A percentile compares a stretch with the other conserved stretches of the same genome.
phyloP scores from a whole-genome alignment of 2,888 invertebrate species.

The Glomeris marginata region DNA sequence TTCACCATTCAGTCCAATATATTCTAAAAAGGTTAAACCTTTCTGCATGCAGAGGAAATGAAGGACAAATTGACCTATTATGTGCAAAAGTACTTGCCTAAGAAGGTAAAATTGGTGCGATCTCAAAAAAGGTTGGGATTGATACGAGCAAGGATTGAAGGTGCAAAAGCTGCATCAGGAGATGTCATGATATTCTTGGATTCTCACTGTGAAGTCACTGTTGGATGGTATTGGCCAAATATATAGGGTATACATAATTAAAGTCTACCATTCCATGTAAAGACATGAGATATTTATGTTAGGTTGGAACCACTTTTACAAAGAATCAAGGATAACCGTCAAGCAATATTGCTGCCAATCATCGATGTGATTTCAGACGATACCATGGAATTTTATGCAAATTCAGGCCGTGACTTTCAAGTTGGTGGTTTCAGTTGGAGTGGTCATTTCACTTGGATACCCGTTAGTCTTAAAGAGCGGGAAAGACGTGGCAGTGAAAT shows the following conservation, averaged over 20 bases:
- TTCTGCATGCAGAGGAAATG: conserved; percentile 40
- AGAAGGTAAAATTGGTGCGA: conserved; percentile 52
- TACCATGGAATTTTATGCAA: conserved; percentile 55
- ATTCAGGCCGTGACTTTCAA: conserved; percentile 35
- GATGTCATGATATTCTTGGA: conserved; percentile 75
- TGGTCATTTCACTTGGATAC: conserved; percentile 88
- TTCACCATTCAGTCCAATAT: background rate
- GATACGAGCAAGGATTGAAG: conserved; percentile 75
- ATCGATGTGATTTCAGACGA: conserved; percentile 84
- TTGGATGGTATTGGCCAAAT: conserved; percentile 43
- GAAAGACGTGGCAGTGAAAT: conserved; percentile 42
- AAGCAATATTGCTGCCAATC: conserved; percentile 76
- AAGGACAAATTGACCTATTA: conserved; percentile 65
- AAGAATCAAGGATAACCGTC: conserved; percentile 61
- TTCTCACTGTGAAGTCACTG: conserved; percentile 75
- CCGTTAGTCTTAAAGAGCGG: conserved; percentile 49
- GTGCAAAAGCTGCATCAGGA: conserved; percentile 65
- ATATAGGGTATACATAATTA: no score
- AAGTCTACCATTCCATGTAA: no score
- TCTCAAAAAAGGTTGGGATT: conserved; percentile 64
- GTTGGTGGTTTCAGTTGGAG: conserved; percentile 73
- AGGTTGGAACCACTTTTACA: conserved; percentile 74
- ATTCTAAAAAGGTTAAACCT: background rate
- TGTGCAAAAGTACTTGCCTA: conserved; percentile 41
- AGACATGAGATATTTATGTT: background rate